Evolutionary conservation across 2,113 vertebrate genomes (phyloP).

Genomic region (Numenius arquata): DNA sequence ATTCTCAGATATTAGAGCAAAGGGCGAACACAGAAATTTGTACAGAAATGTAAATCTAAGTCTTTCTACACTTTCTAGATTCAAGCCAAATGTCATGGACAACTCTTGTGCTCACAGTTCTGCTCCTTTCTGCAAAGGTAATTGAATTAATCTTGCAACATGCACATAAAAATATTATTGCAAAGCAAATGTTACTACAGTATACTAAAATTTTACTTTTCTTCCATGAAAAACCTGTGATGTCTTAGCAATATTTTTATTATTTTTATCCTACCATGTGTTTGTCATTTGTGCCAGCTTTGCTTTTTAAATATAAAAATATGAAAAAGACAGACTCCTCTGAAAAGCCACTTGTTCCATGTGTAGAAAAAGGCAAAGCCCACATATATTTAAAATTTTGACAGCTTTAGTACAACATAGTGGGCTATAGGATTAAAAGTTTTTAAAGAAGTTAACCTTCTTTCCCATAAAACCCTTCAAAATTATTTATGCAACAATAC

Average conservation of each 20-base stretch:
- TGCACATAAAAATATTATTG: not conserved
- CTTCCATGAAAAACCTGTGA: not conserved
- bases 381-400: not conserved
- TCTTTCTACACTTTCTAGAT: not conserved
- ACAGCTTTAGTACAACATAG: not conserved
- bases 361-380: not conserved
- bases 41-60: not conserved
- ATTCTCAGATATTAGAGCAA: not conserved
- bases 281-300: not conserved
- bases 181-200: not conserved
- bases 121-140: not conserved
- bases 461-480: not conserved
- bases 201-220: not conserved
- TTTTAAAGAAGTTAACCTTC: not conserved
- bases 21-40: accelerated
- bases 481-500: not conserved
- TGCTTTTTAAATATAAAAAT: conserved; percentile 2
- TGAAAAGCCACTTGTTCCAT: not conserved
- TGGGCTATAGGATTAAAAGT: not conserved
- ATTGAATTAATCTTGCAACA: not conserved
- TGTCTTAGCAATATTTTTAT: not conserved
- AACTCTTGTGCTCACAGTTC: not conserved
- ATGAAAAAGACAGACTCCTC: not conserved
- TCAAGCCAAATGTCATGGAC: not conserved
- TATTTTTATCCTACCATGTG: not conserved